Conservation (phyloP, 2,888 invertebrate genomes). For the Galeruca laticollis region DNA sequence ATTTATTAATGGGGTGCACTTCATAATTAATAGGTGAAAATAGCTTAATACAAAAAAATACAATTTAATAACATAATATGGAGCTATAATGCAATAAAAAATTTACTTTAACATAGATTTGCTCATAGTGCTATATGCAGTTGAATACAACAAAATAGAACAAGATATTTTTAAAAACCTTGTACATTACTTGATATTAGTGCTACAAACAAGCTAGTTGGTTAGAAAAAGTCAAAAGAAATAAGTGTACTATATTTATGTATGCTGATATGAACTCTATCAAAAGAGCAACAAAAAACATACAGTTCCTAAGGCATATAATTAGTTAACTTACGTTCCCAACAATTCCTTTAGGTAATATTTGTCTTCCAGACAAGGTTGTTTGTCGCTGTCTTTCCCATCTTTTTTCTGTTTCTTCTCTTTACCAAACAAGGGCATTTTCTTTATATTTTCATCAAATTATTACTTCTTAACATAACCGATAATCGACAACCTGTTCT, state of each 20-base stretch:
- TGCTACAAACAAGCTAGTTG: background rate
- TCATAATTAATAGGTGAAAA: too few species aligned
- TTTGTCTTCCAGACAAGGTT: constrained; percentile 88
- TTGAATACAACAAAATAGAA: too few species aligned
- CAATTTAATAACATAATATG: too few species aligned
- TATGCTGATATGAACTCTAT: background rate
- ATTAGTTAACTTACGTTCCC: constrained; percentile 81
- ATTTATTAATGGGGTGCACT: too few species aligned
- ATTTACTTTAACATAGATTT: too few species aligned
- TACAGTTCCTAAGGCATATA: background rate
- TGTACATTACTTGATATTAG: background rate
- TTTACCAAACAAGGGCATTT: constrained; percentile 93
- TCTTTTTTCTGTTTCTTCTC: constrained; percentile 89
- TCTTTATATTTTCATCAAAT: constrained; percentile 54
- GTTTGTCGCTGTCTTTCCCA: constrained; percentile 79
- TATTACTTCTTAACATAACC: constrained; percentile 43
- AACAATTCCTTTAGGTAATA: constrained; percentile 90
- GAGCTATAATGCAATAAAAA: too few species aligned
- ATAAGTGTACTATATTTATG: background rate
- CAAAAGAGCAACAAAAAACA: background rate
- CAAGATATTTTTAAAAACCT: too few species aligned
- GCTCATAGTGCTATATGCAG: too few species aligned
- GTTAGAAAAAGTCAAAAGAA: background rate
- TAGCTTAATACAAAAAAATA: too few species aligned
- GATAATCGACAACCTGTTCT: constrained; percentile 20